phyloP scores from a whole-genome alignment of 2,888 invertebrate species.

The Marasmarcha lunaedactyla region DNA sequence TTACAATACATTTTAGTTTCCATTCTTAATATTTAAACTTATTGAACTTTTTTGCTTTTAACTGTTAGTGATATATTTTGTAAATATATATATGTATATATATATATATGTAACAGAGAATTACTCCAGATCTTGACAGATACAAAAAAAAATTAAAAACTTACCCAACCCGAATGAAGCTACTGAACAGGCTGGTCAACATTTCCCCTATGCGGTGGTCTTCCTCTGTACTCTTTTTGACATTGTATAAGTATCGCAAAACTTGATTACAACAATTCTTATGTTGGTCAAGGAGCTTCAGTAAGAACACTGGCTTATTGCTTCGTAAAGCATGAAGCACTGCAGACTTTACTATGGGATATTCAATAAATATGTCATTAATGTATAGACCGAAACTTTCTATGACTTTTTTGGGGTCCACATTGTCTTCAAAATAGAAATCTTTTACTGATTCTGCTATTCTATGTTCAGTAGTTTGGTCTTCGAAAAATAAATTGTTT shows the following conservation, averaged over 20 bases:
- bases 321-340: constrained; percentile 31
- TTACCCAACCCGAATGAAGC: constrained; percentile 49
- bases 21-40: no score
- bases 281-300: constrained; percentile 27
- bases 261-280: background rate
- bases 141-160: no score
- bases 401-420: constrained; percentile 3
- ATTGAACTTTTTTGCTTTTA: no score
- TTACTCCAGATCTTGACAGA: no score
- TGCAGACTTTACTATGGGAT: constrained; percentile 39
- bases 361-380: constrained; percentile 39
- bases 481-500: constrained; percentile 35
- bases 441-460: constrained; percentile 37
- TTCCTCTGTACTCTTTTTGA: constrained; percentile 15
- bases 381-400: constrained; percentile 35
- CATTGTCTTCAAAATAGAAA: constrained; percentile 33
- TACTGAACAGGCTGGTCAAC: constrained; percentile 31
- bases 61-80: no score
- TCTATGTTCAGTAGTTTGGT: constrained; percentile 21
- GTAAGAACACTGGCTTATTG: constrained; percentile 32
- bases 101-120: no score
- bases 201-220: constrained; percentile 24
- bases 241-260: background rate
- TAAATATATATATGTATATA: no score
- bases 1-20: no score